Evolutionary conservation across 2,113 vertebrate species (phyloP).

Genomic region (Oxygymnocypris stewartii): DNA sequence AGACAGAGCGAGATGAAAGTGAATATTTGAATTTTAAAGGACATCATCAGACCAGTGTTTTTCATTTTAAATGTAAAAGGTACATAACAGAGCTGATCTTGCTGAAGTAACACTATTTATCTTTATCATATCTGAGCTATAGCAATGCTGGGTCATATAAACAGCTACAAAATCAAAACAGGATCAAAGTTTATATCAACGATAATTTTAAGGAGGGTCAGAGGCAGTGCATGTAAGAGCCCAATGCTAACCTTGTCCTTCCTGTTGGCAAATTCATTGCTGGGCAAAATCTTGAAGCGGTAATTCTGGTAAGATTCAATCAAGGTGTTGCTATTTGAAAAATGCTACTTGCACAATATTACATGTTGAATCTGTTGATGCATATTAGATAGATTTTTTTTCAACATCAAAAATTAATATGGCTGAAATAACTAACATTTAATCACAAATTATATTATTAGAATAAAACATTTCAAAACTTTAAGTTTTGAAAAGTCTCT

Average conservation of each 20-base stretch:
- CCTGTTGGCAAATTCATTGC: constrained; percentile 40
- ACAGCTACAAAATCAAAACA: constrained; percentile 18
- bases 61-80: not conserved
- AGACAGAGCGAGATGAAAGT: constrained; percentile 18
- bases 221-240: constrained; percentile 59
- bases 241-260: constrained; percentile 87
- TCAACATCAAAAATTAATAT: not conserved
- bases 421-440: not conserved
- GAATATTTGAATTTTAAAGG: constrained; percentile 47
- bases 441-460: not conserved
- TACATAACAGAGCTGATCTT: constrained; percentile 26
- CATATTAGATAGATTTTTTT: not conserved
- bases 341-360: not conserved
- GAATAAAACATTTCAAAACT: not conserved
- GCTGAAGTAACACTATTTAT: constrained; percentile 37
- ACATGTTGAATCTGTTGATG: not conserved
- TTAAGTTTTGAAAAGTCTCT: too few species aligned
- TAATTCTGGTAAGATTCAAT: not conserved
- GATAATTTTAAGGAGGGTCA: constrained; percentile 37
- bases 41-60: constrained; percentile 53
- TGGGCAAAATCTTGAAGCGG: not conserved
- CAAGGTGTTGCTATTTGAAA: not conserved
- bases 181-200: constrained; percentile 47
- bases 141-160: constrained; percentile 23
- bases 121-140: constrained; percentile 12